These are phyloP conservation scores for Halcyon leucocephala DNA, from an alignment of 2,797 vertebrate species.

Conservation along the genomic window DNA sequence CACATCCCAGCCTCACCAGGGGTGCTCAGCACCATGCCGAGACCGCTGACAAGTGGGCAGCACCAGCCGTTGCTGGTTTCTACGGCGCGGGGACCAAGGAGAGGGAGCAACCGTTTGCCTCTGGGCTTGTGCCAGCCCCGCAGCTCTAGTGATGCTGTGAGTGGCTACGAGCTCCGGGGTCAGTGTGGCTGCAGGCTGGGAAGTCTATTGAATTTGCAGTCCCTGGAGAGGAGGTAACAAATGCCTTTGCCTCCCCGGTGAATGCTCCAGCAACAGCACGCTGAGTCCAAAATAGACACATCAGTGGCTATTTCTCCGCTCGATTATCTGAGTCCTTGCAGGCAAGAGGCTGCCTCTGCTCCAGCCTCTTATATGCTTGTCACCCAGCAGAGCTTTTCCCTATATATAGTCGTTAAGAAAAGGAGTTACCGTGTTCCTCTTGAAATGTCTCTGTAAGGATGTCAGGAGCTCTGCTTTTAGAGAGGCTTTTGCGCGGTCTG, in stretches of 20 bases:
- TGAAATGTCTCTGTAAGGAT: background rate
- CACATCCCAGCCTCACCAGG: background rate
- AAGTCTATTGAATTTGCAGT: conserved; percentile 5
- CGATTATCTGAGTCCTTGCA: background rate
- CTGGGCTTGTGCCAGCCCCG: background rate
- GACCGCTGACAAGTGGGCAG: fast-evolving
- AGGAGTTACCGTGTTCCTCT: background rate
- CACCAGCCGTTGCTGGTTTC: background rate
- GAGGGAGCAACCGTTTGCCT: background rate
- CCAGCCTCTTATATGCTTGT: background rate
- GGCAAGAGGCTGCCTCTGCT: conserved; percentile 15
- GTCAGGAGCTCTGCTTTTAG: background rate
- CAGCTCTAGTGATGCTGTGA: fast-evolving
- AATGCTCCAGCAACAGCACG: background rate
- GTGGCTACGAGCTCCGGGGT: background rate
- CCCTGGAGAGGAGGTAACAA: conserved; percentile 29
- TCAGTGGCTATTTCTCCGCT: background rate
- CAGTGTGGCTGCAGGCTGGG: background rate
- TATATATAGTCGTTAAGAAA: background rate
- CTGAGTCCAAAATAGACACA: conserved; percentile 40
- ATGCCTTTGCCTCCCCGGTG: background rate
- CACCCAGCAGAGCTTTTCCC: conserved; percentile 7
- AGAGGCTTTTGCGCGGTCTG: background rate
- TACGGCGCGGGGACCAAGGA: background rate
- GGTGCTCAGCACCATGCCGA: fast-evolving